Evolutionary conservation across 2,888 invertebrate species (phyloP).

Genomic region (Drosophila borealis): DNA sequence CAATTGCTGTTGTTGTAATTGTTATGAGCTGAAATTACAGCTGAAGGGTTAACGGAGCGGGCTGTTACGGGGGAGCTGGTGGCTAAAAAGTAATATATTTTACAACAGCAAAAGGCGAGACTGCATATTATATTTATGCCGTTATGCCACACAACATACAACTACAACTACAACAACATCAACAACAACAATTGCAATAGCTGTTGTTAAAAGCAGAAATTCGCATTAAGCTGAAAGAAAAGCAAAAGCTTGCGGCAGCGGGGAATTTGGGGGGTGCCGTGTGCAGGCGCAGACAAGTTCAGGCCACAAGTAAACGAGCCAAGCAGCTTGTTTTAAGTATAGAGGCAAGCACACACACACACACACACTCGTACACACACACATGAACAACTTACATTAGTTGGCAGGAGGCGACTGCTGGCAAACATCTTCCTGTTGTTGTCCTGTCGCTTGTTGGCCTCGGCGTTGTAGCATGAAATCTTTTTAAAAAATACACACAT

Average conservation of each 20-base stretch:
- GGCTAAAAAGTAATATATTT: constrained; percentile 76
- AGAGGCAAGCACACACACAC: constrained; percentile 2
- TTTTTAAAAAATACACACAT: constrained; percentile 57
- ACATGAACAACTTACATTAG: constrained; percentile 54
- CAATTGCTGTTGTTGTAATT: constrained; percentile 74
- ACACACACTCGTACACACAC: constrained; percentile 16
- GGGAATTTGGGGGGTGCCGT: constrained; percentile 4
- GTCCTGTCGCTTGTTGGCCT: constrained; percentile 58
- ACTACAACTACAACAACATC: constrained; percentile 28
- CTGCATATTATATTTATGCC: constrained; percentile 77
- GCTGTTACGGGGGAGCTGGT: background rate
- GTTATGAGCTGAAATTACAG: constrained; percentile 77
- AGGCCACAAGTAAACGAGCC: constrained; percentile 76
- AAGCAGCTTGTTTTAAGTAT: constrained; percentile 75
- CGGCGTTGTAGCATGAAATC: constrained; percentile 74
- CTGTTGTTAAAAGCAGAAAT: constrained; percentile 77
- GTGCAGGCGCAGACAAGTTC: constrained; percentile 55
- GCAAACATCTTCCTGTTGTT: constrained; percentile 68
- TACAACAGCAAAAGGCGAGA: constrained; percentile 73
- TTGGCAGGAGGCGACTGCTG: constrained; percentile 53
- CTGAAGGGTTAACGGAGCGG: constrained; percentile 3
- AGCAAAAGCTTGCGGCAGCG: constrained; percentile 49
- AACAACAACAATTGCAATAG: constrained; percentile 59
- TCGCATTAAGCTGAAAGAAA: constrained; percentile 77
- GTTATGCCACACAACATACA: constrained; percentile 49